Conservation (phyloP, 2,113 vertebrate species). For the Dinomys branickii region DNA sequence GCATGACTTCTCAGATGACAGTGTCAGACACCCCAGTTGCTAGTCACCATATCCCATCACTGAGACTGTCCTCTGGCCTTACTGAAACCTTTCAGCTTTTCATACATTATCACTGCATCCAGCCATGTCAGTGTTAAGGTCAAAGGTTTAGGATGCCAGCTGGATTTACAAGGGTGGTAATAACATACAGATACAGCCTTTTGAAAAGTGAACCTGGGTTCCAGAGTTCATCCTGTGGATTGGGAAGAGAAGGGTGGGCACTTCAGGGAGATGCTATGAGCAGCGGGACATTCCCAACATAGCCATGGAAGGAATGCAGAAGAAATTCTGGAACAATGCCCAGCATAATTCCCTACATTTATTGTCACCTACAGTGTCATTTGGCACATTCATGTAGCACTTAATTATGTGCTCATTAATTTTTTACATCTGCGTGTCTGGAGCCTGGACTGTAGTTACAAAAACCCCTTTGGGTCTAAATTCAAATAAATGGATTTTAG, state of each 20-base stretch:
- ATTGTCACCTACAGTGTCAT: neutral
- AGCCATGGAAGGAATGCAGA: neutral
- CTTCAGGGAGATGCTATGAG: neutral
- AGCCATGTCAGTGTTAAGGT: neutral
- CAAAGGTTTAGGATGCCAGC: neutral
- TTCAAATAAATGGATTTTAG: slow-evolving; percentile 38
- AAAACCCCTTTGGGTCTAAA: neutral
- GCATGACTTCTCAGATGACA: neutral
- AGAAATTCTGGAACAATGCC: neutral
- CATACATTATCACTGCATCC: neutral
- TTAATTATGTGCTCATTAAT: slow-evolving; percentile 70
- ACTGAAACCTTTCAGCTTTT: neutral
- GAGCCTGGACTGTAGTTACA: slow-evolving; percentile 28
- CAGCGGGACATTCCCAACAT: neutral
- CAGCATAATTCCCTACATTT: neutral
- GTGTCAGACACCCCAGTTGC: neutral
- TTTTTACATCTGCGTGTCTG: slow-evolving; percentile 74
- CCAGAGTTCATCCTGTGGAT: neutral
- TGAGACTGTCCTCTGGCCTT: neutral
- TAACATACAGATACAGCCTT: neutral
- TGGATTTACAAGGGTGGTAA: slow-evolving; percentile 12
- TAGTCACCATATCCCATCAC: neutral
- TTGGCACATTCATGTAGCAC: slow-evolving; percentile 55
- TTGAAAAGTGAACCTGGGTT: slow-evolving; percentile 8
- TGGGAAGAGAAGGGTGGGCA: neutral